Conservation (phyloP, 2,113 vertebrate species). For the Cynocephalus volans region DNA sequence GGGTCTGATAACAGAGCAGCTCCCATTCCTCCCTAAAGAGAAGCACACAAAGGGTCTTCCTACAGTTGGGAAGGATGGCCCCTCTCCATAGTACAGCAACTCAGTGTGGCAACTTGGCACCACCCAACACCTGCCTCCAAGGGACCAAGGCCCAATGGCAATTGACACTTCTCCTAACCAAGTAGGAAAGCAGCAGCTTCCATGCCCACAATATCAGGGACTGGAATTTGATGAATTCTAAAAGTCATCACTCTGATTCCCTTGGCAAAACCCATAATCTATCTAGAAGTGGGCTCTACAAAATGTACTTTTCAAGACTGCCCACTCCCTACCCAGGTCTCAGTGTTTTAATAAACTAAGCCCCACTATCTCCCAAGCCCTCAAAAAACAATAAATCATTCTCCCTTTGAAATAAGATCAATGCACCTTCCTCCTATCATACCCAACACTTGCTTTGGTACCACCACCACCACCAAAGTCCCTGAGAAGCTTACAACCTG, state of each 20-base stretch:
- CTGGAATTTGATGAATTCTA: not conserved
- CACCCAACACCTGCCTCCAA: not conserved
- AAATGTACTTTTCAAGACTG: slow-evolving; percentile 26
- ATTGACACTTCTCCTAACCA: not conserved
- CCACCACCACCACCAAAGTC: not conserved
- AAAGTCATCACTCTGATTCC: not conserved
- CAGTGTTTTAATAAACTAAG: slow-evolving; percentile 48
- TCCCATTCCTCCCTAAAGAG: slow-evolving; percentile 97
- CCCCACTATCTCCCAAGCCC: not conserved
- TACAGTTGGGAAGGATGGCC: not conserved
- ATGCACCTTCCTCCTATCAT: not conserved
- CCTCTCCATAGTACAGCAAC: not conserved
- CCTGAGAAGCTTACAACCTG: not conserved
- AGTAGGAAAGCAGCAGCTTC: not conserved
- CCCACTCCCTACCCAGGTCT: not conserved
- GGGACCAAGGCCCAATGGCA: not conserved
- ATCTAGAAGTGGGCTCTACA: slow-evolving; percentile 1
- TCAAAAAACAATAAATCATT: not conserved
- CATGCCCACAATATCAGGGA: not conserved
- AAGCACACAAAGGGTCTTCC: slow-evolving; percentile 43
- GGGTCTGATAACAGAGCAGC: slow-evolving; percentile 96
- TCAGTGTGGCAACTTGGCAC: not conserved
- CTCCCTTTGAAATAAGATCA: slow-evolving; percentile 25
- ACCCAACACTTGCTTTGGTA: not conserved
- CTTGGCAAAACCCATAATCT: not conserved